Percentiles rank a stretch among this genome's conserved stretches.
These are phyloP conservation scores for Muscicapa striata DNA, from an alignment of 2,797 vertebrate species.

Conservation along the genomic window DNA sequence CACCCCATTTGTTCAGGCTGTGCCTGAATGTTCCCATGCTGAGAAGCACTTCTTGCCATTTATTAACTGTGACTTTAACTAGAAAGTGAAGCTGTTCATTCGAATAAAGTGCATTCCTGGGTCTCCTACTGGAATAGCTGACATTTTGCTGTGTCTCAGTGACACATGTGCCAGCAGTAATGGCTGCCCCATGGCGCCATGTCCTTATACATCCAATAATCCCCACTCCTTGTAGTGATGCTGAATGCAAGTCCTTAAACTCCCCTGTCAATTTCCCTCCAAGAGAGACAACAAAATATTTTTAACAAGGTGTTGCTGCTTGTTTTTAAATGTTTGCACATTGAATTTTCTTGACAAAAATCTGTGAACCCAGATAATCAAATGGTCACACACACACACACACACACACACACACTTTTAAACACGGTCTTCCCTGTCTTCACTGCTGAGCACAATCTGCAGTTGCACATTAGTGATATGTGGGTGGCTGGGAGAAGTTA, in stretches of 20 bases:
- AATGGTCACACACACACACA: not conserved
- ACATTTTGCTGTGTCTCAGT: slow-evolving; percentile 23
- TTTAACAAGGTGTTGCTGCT: not conserved
- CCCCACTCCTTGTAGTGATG: not conserved
- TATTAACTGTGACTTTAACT: slow-evolving; percentile 68
- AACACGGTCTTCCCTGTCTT: not conserved
- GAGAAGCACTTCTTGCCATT: slow-evolving; percentile 59
- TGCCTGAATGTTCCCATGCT: slow-evolving; percentile 39
- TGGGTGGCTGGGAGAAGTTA: not conserved
- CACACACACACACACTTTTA: not conserved
- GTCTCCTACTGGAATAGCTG: slow-evolving; percentile 55
- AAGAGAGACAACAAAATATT: not conserved
- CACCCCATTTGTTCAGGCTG: slow-evolving; percentile 38
- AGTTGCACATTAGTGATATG: not conserved
- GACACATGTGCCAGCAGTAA: slow-evolving; percentile 5
- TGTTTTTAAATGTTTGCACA: not conserved
- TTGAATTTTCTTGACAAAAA: not conserved
- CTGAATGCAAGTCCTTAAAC: not conserved
- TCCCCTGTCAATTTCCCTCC: not conserved
- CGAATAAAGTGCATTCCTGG: slow-evolving; percentile 43
- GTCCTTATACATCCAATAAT: not conserved
- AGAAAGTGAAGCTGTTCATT: slow-evolving; percentile 58
- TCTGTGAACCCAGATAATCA: not conserved
- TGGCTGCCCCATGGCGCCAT: fast-evolving
- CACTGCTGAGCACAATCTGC: not conserved